A percentile compares a stretch with the other conserved stretches of the same genome.
Evolutionary conservation across 2,888 invertebrate species (phyloP).

Genomic region (Malacosoma neustria): DNA sequence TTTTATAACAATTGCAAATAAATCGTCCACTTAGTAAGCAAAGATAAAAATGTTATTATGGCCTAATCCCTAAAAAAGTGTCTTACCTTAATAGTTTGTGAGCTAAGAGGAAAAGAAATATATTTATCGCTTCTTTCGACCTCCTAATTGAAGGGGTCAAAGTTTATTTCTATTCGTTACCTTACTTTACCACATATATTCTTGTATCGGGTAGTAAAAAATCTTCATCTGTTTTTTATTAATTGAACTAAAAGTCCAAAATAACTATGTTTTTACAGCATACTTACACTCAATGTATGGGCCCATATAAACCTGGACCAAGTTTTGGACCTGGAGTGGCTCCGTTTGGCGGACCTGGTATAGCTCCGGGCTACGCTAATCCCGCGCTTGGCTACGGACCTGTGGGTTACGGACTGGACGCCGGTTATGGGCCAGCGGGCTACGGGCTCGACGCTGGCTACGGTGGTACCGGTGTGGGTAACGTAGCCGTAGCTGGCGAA

Average conservation of each 20-base stretch:
- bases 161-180: too few species aligned
- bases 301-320: not conserved
- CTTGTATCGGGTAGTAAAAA: too few species aligned
- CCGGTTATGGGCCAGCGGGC: not conserved
- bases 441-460: slow-evolving; percentile 2
- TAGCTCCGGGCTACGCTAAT: not conserved
- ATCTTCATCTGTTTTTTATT: too few species aligned
- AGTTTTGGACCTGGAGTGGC: not conserved
- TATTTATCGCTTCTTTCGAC: too few species aligned
- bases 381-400: not conserved
- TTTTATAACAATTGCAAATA: too few species aligned
- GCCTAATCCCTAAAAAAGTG: too few species aligned
- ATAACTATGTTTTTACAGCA: not conserved
- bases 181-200: too few species aligned
- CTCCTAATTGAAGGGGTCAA: too few species aligned
- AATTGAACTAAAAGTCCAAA: not conserved
- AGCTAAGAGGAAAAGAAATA: too few species aligned
- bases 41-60: too few species aligned
- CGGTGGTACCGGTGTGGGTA: slow-evolving; percentile 12
- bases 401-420: not conserved
- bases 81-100: too few species aligned
- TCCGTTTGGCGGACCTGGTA: not conserved
- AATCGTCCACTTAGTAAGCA: too few species aligned
- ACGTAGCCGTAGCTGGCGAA: slow-evolving; percentile 16
- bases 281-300: slow-evolving; percentile 1